Base-by-base conservation (phyloP, 2,888 invertebrate genomes). In the Caenorhabditis sp. region DNA sequence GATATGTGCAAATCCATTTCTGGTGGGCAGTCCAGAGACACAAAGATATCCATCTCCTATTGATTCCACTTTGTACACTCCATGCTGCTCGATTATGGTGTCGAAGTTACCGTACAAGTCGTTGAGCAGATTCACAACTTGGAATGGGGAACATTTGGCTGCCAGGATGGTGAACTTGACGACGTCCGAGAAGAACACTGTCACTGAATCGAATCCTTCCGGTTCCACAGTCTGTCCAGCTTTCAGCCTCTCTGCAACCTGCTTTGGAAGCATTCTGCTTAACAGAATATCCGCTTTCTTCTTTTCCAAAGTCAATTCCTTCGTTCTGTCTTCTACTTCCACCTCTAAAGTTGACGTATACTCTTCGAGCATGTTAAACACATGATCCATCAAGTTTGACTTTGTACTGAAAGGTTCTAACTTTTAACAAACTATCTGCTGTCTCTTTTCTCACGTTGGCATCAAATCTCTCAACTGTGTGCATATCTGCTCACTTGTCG, bases 171-270 rank as follows among this genome's bases (percentile, higher is more conserved):
- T 90, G 82, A 90, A 90, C 44, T 86, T 86, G 60, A 90, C 90
- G 35, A 90, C 89, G 58, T 90, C 90, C 15, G 87, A 90, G 80
- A 90, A 90, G 85, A 89, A 90, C 13, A 90, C 83, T 11, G 90
- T 88, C 8, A 90, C 90, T 11, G 68, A 80, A 44, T 90, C 89
- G 60, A 87, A 90, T 8, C 88, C 84, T 80, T 89, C 90, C 20
- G 90, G 90, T 62, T 88, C 87, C 6, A 90, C 90, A 1, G 87
- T 81, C 58, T 89, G 88, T 13, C 90, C 90, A 2, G 87, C 71
- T 67, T 90, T 90, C 11, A 90, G 82, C 15, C 87, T 83, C 32
- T 90, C 90, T 1, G 89, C 90, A n/a, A 74, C 50, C 3, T n/a
- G 61, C 70, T 44, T 80, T 15, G 89, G 89, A 5, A 89, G 80